Evolutionary conservation across 2,888 invertebrate genomes (phyloP), one percentile per base, ranked within the genome.

Genomic region (Parasteatoda lunata): DNA sequence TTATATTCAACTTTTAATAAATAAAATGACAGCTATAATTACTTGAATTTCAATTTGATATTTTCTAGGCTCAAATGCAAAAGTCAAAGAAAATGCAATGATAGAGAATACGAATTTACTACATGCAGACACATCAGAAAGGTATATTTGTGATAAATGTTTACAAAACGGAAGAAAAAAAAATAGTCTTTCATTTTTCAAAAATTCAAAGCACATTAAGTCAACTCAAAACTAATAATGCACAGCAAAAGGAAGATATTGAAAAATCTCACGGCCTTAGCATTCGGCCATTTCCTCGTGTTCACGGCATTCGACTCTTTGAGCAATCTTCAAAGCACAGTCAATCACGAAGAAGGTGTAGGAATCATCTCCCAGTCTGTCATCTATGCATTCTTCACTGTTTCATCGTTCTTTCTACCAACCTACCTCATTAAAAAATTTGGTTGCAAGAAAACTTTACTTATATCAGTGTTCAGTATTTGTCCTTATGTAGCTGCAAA

Each of bases 281-380:
- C 97, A 90, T 93, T 96, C 89, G 97, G 97, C 49, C 98, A 98
- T 92, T 96, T 98, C 95, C 96, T 98, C 90, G 96, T 97, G 92
- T 97, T 99, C 93, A 98, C 98, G 80, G 97, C 98, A 79, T 98
- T 98, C 93, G 96, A 97, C 93, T 97, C 98, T 81, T 96, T 97
- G 90, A 97, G 97, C 59, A 98, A 97, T 92, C 94, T 99, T 76
- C 98, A 93, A 90, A 97, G 97, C 88, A 97, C 97, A 90, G 95
- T 98, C 91, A 97, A 98, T 92, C 95, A 96, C 81, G 95, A 95
- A 91, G 96, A 96, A 91, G 97, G 97, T 75, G 94, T 98, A 73
- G 98, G 98, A 59, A 97, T 97, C 0, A 96, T 96, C 3, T 97
- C 97, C 5, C 93, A 97, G 84, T 95, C 96, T 91, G 96, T 97